Base-by-base conservation (phyloP, 2,113 vertebrate species). In the Pterocles orientalis region DNA sequence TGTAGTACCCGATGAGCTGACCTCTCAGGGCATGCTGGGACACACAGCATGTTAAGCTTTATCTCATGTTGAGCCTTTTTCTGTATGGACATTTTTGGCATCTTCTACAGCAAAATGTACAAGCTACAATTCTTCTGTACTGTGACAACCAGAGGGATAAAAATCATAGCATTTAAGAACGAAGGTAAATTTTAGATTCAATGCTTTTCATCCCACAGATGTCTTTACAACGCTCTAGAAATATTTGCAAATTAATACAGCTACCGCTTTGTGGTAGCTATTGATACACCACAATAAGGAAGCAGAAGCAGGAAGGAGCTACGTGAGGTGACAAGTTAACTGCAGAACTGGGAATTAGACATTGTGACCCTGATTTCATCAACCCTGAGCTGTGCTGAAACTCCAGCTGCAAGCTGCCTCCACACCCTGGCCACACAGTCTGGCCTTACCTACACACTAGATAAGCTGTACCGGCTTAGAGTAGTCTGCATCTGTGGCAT, bases 1-100 rank as follows among this genome's bases (percentile, higher is more conserved):
- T 92, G 92, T 95, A 98, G 76, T 97, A 96, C 13, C 91, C 95
- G 76, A 96, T 90, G 50, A 98, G 97, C 96, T 98, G 98, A 28
- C 94, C 95, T 94, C 97, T 92, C 33, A 98, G 93, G 64, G 95
- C 97, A 31, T 95, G 87, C 43, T 97, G 97, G 53, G 95, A 97
- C 66, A 98, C 97, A 51, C 1, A 41, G 16, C 61, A 72, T 79
- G 9, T 13, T 75, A 36, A 84, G 34, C 34, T 24, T 76, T 23
- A 56, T 25, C 6, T 9, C 61, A 72, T 79, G 10, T 13, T 75
- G 41, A 84, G 36, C 34, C 26, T 76, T 26, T 72, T 88, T 83
- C 54, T 70, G 3, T 29, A 68, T 18, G 31, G 48, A 56, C 16
- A 48, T 61, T 25, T 47, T 56, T 36, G 29, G n/a, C 25, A 88